Evolutionary conservation across 2,797 vertebrate species (phyloP).

Genomic region (Helarctos malayanus): DNA sequence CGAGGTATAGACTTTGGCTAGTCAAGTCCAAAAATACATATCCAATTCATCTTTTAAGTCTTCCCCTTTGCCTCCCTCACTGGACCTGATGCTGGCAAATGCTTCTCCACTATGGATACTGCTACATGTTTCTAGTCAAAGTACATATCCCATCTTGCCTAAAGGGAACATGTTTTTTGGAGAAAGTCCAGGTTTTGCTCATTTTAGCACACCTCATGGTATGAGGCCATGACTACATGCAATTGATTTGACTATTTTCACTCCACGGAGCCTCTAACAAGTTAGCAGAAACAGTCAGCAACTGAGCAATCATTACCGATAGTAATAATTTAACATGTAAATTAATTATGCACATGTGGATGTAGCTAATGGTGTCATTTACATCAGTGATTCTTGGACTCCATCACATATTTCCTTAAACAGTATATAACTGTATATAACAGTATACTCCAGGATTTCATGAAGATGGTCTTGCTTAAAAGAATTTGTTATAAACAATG

Average conservation of each 20-base stretch:
- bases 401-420: not conserved
- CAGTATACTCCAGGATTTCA: not conserved
- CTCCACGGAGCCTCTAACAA: not conserved
- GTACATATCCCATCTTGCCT: not conserved
- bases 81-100: not conserved
- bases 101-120: not conserved
- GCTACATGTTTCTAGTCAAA: not conserved
- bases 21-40: not conserved
- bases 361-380: not conserved
- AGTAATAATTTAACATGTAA: not conserved
- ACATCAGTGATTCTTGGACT: not conserved
- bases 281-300: constrained; percentile 6
- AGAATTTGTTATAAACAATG: not conserved
- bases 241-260: constrained; percentile 30
- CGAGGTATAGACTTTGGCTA: not conserved
- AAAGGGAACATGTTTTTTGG: not conserved
- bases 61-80: not conserved
- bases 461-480: constrained; percentile 1
- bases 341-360: not conserved
- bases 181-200: constrained; percentile 10
- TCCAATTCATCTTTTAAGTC: not conserved
- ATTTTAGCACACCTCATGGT: not conserved
- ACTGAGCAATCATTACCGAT: not conserved
- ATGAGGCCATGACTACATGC: not conserved
- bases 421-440: not conserved